Base-by-base conservation (phyloP, 2,113 vertebrate species). In the Nyctibius bracteatus region DNA sequence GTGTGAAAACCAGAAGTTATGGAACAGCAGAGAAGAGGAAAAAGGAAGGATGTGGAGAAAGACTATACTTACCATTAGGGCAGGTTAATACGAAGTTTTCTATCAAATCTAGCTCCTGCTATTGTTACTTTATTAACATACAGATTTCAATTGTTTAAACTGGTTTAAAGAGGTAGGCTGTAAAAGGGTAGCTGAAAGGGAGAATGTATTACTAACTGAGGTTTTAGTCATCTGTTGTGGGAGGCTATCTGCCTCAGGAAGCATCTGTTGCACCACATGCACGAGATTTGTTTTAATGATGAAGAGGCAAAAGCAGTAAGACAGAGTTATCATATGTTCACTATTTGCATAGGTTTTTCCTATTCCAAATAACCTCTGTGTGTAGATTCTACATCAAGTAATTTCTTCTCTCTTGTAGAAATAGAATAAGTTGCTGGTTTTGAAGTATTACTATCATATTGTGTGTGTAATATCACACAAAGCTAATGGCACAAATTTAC, bases 181-280 rank as follows among this genome's bases (percentile, higher is more conserved):
- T 70, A 37, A 83, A 81, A 0, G 9, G 11, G 33, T 78, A 84
- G 22, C 35, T 67, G 35, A n/a, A 77, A 83, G 54, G 37, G 67
- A 71, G 43, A 55, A 22, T 0, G 0, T 63, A 12, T 84, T 88
- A 27, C 20, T 86, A 46, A 83, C 10, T 35, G 70, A 54, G 78
- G 25, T 46, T 94, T 90, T 81, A 75, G 62, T 80, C 71, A 61
- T 79, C 54, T 59, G 59, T 14, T 61, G 81, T 90, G 59, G 85
- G 66, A 95, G 79, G 63, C n/a, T 90, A 2, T 90, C 86, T 81
- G 66, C 79, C 67, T 90, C 93, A 90, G 88, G 90, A 91, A 90
- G 90, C 93, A 94, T 94, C 92, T 97, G 93, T 37, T 90, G 67
- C 24, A 72, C 51, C 78, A 35, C 18, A 47, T 61, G 63, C 79